Base-by-base conservation (phyloP, 2,113 vertebrate species). In the Haliaeetus leucogaster region DNA sequence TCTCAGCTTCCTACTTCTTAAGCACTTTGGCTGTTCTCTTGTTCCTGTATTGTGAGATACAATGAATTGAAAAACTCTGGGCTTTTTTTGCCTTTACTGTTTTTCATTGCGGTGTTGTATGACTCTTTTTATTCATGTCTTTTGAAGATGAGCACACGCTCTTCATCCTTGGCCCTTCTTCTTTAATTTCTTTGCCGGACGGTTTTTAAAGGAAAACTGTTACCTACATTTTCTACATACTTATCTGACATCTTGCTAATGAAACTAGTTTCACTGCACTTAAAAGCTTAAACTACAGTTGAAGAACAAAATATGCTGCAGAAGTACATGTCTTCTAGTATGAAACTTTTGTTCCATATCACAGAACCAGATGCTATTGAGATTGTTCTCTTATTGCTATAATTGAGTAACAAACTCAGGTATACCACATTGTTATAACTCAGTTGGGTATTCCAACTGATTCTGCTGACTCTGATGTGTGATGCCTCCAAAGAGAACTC, bases 371-470 rank as follows among this genome's bases (percentile, higher is more conserved):
- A 59, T 58, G 27, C 25, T 55, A 4, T 13, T 52, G 66, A 67
- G n/a, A 21, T 23, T 59, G 20, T n/a, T 38, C 36, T 38, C 36
- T 38, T 38, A 38, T 38, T 38, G 36, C 36, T 38, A 38, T 38
- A 38, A 38, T 38, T 38, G 36, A 38, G 36, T 38, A 38, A 21
- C 22, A 68, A 76, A 56, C 7, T 36, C 5, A 1, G 2, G 1
- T 59, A 7, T 13, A 61, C 1, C 6, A 3, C 1, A 1, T 23
- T 59, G 7, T 18, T 56, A 2, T 3, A 52, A 11, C 36, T 62
- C 43, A 65, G 6, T 10, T 47, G 43, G 26, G 18, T 32, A 43
- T 9, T 71, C 13, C 34, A 77, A 4, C 22, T 66, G n/a, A n/a
- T 29, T 84, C 16, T 78, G 20, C 73, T 86, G 73, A 25, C 13